Conservation (phyloP, 2,888 invertebrate genomes). For the Baronia brevicornis region DNA sequence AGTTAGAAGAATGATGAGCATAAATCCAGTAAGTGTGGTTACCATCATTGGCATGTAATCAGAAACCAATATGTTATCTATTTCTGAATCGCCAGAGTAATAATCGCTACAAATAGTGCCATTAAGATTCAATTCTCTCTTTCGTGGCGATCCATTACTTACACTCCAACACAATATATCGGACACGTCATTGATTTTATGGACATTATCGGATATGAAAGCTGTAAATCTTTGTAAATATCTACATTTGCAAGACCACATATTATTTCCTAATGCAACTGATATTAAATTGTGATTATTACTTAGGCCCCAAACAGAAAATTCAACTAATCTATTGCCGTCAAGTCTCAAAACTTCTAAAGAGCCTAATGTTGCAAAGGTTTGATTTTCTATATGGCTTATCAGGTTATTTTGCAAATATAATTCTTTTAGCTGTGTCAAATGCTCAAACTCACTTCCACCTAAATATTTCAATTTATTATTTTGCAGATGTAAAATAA, state of each 20-base stretch:
- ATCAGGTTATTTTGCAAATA: conserved; percentile 91
- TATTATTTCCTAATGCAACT: conserved; percentile 87
- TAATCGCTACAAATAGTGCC: conserved; percentile 91
- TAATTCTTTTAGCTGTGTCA: conserved; percentile 86
- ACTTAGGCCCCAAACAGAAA: conserved; percentile 84
- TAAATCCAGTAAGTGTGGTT: conserved; percentile 83
- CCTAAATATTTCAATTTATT: conserved; percentile 86
- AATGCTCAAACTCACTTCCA: conserved; percentile 89
- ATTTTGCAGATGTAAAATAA: conserved; percentile 88
- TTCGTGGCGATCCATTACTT: conserved; percentile 80
- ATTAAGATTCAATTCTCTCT: conserved; percentile 87
- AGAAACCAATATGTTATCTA: conserved; percentile 86
- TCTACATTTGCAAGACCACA: conserved; percentile 93
- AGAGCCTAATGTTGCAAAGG: conserved; percentile 83
- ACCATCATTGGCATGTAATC: conserved; percentile 91
- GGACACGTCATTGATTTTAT: conserved; percentile 82
- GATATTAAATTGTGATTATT: conserved; percentile 80
- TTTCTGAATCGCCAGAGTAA: conserved; percentile 86
- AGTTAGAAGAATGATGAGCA: conserved; percentile 84
- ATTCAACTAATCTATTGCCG: conserved; percentile 86
- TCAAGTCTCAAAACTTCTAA: conserved; percentile 87
- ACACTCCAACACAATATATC: conserved; percentile 87
- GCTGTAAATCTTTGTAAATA: conserved; percentile 88
- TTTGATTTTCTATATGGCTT: conserved; percentile 83
- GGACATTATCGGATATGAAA: conserved; percentile 86